Conservation (phyloP, 2,113 vertebrate genomes). For the Macquaria australasica region DNA sequence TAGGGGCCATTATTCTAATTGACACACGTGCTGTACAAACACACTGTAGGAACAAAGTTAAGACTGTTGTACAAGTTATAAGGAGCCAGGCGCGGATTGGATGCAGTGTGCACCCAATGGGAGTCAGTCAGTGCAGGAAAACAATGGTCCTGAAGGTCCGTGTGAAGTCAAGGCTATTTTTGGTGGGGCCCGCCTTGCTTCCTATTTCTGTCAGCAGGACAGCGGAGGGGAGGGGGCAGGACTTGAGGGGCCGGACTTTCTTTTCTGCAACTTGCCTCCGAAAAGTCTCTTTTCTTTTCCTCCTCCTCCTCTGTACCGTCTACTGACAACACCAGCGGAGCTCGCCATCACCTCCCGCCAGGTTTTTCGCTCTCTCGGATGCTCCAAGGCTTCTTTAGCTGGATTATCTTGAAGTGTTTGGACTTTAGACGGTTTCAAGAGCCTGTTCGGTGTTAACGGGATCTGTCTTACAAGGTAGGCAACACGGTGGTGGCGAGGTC, state of each 20-base stretch:
- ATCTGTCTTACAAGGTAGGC: constrained; percentile 58
- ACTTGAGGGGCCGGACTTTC: constrained; percentile 71
- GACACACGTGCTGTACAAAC: neutral
- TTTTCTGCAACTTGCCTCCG: constrained; percentile 70
- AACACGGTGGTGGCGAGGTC: neutral
- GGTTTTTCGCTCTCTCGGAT: constrained; percentile 17
- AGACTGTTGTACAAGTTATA: constrained; percentile 22
- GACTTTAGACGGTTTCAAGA: neutral
- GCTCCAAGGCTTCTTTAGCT: neutral
- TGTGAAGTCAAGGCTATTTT: constrained; percentile 85
- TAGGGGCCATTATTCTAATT: constrained; percentile 16
- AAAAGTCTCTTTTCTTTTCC: constrained; percentile 58
- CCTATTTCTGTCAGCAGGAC: constrained; percentile 85
- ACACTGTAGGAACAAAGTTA: constrained; percentile 25
- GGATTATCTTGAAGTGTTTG: constrained; percentile 52
- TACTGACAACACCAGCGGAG: constrained; percentile 49
- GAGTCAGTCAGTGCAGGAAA: constrained; percentile 53
- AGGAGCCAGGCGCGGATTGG: constrained; percentile 58
- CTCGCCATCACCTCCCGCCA: constrained; percentile 48
- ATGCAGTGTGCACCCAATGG: constrained; percentile 58
- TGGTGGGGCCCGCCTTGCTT: constrained; percentile 81
- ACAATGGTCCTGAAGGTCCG: constrained; percentile 77
- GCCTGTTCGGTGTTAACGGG: neutral
- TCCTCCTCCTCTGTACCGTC: constrained; percentile 34
- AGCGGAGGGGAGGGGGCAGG: constrained; percentile 47